Evolutionary conservation across 2,113 vertebrate species (phyloP).

Genomic region (Dipodomys spectabilis): DNA sequence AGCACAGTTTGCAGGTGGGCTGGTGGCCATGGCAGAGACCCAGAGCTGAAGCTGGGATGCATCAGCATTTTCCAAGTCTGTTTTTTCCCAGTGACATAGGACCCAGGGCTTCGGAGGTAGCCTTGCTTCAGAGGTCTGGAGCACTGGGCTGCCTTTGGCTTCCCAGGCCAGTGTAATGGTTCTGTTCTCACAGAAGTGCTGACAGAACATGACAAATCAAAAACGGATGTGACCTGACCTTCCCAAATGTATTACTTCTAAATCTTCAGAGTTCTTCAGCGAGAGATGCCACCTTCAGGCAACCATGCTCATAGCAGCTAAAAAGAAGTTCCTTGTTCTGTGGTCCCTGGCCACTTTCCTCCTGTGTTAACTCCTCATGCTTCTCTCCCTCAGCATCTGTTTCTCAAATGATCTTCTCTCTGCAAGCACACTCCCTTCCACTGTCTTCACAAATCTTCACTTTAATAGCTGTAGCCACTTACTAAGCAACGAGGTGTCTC

Average conservation of each 20-base stretch:
- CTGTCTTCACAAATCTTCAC: not conserved
- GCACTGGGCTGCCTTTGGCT: conserved; percentile 31
- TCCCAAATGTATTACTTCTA: conserved; percentile 49
- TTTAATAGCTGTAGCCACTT: not conserved
- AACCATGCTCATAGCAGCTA: not conserved
- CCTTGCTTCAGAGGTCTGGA: not conserved
- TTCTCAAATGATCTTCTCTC: not conserved
- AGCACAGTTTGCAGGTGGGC: not conserved
- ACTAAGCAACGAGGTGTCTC: not conserved
- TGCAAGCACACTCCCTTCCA: fast-evolving
- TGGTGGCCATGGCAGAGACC: not conserved
- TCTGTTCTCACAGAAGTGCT: conserved; percentile 76
- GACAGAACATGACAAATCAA: conserved; percentile 72
- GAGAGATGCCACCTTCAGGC: conserved; percentile 46
- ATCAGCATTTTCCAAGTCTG: not conserved
- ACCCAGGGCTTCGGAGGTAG: not conserved
- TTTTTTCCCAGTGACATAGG: not conserved
- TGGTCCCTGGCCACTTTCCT: not conserved
- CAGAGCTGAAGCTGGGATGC: not conserved
- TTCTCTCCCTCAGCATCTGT: too few relatives aligned
- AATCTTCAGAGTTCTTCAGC: conserved; percentile 8
- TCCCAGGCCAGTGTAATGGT: conserved; percentile 51
- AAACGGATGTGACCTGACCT: conserved; percentile 76
- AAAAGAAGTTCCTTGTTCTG: not conserved
- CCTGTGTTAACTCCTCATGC: not conserved